phyloP scores from a whole-genome alignment of 2,113 vertebrate genomes.

The Suricata suricatta region DNA sequence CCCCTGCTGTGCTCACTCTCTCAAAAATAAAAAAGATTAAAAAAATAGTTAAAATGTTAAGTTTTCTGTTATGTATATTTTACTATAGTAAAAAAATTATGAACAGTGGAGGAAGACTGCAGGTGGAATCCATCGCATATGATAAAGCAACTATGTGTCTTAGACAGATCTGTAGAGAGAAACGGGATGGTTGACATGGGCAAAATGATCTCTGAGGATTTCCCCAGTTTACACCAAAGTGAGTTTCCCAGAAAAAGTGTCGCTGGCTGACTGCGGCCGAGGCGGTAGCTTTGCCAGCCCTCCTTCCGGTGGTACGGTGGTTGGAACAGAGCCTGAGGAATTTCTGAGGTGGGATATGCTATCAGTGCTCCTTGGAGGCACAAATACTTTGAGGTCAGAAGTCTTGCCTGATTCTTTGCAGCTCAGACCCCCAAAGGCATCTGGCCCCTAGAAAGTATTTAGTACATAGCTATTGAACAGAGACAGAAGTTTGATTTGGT shows the following conservation, averaged over 20 bases:
- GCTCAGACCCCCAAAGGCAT: not conserved
- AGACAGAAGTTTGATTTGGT: slow-evolving; percentile 13
- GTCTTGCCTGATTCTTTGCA: not conserved
- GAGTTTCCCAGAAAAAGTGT: not conserved
- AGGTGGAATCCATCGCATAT: not conserved
- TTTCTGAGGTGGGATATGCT: not conserved
- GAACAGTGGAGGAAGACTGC: not conserved
- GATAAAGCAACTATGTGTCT: not conserved
- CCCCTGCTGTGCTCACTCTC: too few relatives aligned
- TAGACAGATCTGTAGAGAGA: not conserved
- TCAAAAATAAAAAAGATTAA: too few relatives aligned
- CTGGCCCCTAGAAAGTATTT: not conserved
- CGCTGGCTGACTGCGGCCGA: not conserved
- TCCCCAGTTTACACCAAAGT: too few relatives aligned
- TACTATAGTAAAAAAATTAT: not conserved
- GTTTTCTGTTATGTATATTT: not conserved
- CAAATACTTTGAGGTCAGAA: not conserved
- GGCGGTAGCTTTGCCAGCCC: not conserved
- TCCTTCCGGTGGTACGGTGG: not conserved
- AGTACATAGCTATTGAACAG: not conserved
- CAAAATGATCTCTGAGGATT: not conserved
- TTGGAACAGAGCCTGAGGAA: not conserved
- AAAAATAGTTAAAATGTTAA: not conserved
- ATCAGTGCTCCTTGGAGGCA: not conserved
- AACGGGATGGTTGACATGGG: not conserved